Conservation (phyloP, 2,113 vertebrate species). For the Notarius lentiginosus region DNA sequence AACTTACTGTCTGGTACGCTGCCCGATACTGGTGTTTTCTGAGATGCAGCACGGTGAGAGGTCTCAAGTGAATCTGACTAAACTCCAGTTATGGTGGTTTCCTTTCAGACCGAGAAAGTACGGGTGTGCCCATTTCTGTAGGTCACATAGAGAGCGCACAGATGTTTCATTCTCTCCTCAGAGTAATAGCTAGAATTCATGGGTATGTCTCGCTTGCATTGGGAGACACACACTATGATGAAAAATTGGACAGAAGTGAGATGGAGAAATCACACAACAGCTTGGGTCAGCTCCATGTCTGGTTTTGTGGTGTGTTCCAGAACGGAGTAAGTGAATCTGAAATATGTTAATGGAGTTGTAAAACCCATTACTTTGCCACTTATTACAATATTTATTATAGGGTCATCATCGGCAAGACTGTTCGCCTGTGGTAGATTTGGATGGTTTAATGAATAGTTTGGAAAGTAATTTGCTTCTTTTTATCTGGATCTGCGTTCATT, state of each 20-base stretch:
- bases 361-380: not conserved
- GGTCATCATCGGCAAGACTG: not conserved
- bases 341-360: constrained; percentile 6
- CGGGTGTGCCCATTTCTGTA: not conserved
- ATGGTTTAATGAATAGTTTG: not conserved
- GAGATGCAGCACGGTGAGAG: not conserved
- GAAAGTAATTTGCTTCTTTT: not conserved
- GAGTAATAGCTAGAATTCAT: constrained; percentile 10
- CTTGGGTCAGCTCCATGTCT: not conserved
- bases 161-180: too few relatives aligned
- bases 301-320: not conserved
- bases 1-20: not conserved
- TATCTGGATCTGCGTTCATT: not conserved
- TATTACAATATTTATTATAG: constrained; percentile 3
- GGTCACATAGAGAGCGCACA: not conserved
- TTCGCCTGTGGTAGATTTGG: not conserved
- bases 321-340: constrained; percentile 4
- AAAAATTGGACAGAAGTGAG: constrained; percentile 6
- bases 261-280: not conserved
- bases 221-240: not conserved
- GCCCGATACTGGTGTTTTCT: not conserved
- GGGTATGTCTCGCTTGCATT: not conserved
- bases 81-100: not conserved
- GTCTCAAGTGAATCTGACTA: not conserved
- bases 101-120: too few relatives aligned